Base-by-base conservation (phyloP, 2,888 invertebrate species). In the Cerastis rubricosa region DNA sequence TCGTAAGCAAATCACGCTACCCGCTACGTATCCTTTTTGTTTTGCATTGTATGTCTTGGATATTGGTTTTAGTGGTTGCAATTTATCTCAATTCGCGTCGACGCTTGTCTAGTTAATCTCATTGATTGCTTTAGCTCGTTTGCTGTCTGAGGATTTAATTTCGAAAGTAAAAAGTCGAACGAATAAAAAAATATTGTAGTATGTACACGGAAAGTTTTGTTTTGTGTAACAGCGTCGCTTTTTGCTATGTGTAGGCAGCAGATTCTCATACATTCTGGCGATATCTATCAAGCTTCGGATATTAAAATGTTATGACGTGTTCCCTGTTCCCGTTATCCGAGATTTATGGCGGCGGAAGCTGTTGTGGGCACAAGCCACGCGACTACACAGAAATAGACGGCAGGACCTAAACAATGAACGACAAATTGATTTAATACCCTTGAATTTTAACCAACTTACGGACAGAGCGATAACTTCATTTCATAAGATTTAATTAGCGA, bases 301-400 rank as follows among this genome's bases (percentile, higher is more conserved):
- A 87, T 88, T 84, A 87, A 83, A 85, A 84, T 79, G 76, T 85
- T 88, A 83, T 87, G 86, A 88, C 85, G 85, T 84, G 76, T 74
- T 86, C 79, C 69, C 70, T 76, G 83, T 85, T 84, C 81, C 80
- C 86, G 89, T 82, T 87, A 86, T 74, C 68, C 78, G 75, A 86
- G 83, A 89, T 88, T 87, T 87, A 89, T 87, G 69, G 78, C 80
- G 74, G 78, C 84, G 87, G 86, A 85, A 85, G 78, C 87, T 80
- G 88, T 64, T 61, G 83, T 78, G 66, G 79, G 82, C 72, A 78
- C 67, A 85, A 79, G 76, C 75, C 68, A 79, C 78, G 71, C 76
- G 74, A 68, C 57, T 71, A 73, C 45, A 82, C 81, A 64, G 47
- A 85, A 87, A 87, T 87, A 88, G 81, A 80, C 63, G 74, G 49